Conservation (phyloP, 2,113 vertebrate species). For the Ameiurus melas region DNA sequence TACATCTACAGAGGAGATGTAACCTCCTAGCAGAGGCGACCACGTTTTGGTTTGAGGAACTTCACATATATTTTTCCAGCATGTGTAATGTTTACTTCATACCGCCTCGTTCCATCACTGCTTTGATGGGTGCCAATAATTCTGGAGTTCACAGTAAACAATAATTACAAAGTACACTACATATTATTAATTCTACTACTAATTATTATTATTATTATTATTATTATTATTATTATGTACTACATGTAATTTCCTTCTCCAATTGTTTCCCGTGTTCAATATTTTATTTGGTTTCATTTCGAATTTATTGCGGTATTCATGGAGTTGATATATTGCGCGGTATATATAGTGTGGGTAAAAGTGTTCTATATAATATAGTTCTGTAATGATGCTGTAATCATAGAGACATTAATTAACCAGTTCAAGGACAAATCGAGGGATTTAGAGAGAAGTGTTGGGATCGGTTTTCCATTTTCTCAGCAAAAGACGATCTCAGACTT, state of each 20-base stretch:
- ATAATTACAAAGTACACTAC: neutral
- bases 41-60: neutral
- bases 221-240: no score
- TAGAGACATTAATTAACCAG: neutral
- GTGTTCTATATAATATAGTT: neutral
- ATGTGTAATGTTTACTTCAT: neutral
- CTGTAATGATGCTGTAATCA: neutral
- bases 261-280: no score
- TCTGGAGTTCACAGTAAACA: neutral
- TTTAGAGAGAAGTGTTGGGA: no score
- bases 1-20: neutral
- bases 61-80: neutral
- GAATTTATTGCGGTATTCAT: no score
- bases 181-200: neutral
- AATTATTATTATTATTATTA: no score
- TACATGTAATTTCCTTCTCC: no score
- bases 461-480: no score
- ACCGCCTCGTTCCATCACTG: neutral
- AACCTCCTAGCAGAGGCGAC: neutral
- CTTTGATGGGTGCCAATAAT: neutral
- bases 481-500: no score
- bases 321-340: no score
- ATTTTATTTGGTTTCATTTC: no score
- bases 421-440: neutral
- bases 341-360: neutral